A percentile compares a stretch with the other conserved stretches of the same genome.
Evolutionary conservation across 2,113 vertebrate genomes (phyloP).

Genomic region (Pterocles burchelli): DNA sequence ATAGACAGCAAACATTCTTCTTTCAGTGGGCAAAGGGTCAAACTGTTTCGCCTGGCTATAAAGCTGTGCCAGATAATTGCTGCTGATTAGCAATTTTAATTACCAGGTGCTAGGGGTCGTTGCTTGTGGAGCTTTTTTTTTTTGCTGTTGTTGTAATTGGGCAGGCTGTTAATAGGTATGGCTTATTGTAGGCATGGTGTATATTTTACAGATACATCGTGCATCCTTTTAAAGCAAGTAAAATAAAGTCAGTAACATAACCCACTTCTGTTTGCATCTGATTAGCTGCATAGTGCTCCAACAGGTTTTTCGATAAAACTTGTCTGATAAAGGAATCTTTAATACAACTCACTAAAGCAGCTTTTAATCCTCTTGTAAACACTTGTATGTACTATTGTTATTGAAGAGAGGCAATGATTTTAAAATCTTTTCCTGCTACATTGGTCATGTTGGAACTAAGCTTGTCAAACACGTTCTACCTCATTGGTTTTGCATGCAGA

Average conservation of each 20-base stretch:
- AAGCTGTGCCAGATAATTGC: conserved; percentile 84
- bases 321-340: conserved; percentile 11
- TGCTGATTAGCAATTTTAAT: conserved; percentile 92
- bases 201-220: conserved; percentile 62
- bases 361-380: conserved; percentile 65
- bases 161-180: conserved; percentile 71
- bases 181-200: conserved; percentile 9
- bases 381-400: conserved; percentile 46
- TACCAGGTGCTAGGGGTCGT: conserved; percentile 84
- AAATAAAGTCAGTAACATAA: conserved; percentile 55
- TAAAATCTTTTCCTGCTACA: conserved; percentile 36
- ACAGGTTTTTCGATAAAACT: conserved; percentile 24
- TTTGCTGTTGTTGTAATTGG: conserved; percentile 66
- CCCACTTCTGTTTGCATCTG: conserved; percentile 16
- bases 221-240: conserved; percentile 61
- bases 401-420: conserved; percentile 49
- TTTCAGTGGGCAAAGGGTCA: conserved; percentile 79
- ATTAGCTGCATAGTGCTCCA: conserved; percentile 6
- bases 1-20: conserved; percentile 83
- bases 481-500: conserved; percentile 52
- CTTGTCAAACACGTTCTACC: conserved; percentile 66
- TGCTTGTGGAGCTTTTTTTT: conserved; percentile 42
- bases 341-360: neutral
- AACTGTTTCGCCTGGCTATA: conserved; percentile 76
- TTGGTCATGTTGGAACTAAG: conserved; percentile 47